Conservation (phyloP, 2,888 invertebrate genomes). For the Helobdella robusta region DNA sequence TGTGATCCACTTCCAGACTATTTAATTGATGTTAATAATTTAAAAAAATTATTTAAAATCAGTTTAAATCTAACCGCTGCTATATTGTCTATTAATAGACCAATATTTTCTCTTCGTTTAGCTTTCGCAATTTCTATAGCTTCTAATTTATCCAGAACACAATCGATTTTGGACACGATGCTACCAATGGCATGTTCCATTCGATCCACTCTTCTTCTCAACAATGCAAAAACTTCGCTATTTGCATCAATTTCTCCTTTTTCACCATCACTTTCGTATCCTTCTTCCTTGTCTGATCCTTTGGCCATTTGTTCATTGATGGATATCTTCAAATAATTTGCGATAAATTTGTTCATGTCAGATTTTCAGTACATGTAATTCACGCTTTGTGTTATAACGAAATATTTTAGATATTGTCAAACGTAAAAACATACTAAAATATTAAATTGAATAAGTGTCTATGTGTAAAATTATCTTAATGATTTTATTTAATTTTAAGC, state of each 20-base stretch:
- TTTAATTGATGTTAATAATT: constrained; percentile 30
- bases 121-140: constrained; percentile 52
- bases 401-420: too few species aligned
- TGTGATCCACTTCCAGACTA: constrained; percentile 47
- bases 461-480: too few species aligned
- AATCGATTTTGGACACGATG: constrained; percentile 53
- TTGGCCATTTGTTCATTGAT: too few species aligned
- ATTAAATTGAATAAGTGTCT: too few species aligned
- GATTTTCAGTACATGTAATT: too few species aligned
- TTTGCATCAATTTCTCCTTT: too few species aligned
- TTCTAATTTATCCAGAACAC: constrained; percentile 52
- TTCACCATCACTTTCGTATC: neutral
- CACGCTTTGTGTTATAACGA: too few species aligned
- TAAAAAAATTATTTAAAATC: neutral
- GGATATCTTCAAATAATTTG: too few species aligned
- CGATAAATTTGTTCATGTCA: too few species aligned
- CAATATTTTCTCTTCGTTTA: constrained; percentile 52
- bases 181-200: constrained; percentile 54
- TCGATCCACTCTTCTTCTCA: constrained; percentile 52
- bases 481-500: too few species aligned
- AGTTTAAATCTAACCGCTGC: constrained; percentile 44
- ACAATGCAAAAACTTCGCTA: constrained; percentile 49
- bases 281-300: constrained; percentile 5
- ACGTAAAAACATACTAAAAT: too few species aligned
- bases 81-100: constrained; percentile 49